phyloP scores from a whole-genome alignment of 2,888 invertebrate genomes.

The Augiades crinisus region DNA sequence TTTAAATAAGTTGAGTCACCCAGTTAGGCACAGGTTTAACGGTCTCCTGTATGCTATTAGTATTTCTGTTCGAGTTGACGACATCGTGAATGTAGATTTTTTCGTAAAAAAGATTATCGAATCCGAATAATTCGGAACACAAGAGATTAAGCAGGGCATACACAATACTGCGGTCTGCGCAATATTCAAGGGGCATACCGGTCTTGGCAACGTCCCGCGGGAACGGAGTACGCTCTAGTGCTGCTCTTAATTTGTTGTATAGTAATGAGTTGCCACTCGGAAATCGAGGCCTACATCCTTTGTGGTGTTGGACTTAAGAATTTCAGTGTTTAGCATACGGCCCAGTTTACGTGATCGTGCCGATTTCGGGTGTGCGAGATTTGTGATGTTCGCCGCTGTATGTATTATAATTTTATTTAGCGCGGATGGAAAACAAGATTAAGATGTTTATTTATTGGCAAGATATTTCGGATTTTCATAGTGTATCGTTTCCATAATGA shows the following conservation, averaged over 20 bases:
- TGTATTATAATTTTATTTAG: too few species aligned
- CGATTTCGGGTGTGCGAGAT: neutral
- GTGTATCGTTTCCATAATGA: too few species aligned
- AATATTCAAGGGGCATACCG: constrained; percentile 18
- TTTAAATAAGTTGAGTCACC: too few species aligned
- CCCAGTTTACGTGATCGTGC: neutral
- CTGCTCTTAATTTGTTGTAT: constrained; percentile 22
- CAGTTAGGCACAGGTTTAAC: too few species aligned
- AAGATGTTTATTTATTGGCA: too few species aligned
- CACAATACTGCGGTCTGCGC: constrained; percentile 19
- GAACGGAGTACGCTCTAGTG: constrained; percentile 10
- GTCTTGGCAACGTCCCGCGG: constrained; percentile 22
- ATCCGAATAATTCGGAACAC: neutral
- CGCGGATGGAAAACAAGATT: too few species aligned
- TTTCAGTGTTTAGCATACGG: constrained; percentile 7
- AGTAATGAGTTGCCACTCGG: constrained; percentile 17
- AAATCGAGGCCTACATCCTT: constrained; percentile 19
- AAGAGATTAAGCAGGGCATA: constrained; percentile 9
- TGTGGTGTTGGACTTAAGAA: neutral
- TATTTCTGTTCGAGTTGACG: too few species aligned
- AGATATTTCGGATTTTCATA: too few species aligned
- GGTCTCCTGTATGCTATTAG: too few species aligned
- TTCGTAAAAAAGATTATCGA: neutral
- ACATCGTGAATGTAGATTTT: too few species aligned
- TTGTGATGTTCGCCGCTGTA: too few species aligned